These are phyloP conservation scores for Actinopyga echinites DNA, from an alignment of 53 echinoderm and acorn worm species.

Conservation along the genomic window DNA sequence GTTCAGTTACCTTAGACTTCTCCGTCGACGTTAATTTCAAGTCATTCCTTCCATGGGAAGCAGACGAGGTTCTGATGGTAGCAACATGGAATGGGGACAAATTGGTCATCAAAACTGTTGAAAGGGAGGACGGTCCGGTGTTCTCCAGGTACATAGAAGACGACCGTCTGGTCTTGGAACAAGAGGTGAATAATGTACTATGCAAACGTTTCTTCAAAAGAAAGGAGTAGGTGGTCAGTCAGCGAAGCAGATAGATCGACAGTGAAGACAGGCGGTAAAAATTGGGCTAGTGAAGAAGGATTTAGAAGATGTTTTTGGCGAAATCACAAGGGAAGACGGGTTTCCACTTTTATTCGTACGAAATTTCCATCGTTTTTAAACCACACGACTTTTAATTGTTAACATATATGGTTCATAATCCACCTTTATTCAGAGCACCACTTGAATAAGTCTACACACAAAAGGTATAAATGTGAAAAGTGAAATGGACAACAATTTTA, in stretches of 20 bases:
- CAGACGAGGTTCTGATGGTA: conserved; percentile 61
- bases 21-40: conserved; percentile 1
- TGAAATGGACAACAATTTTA: no score
- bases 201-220: conserved; percentile 73
- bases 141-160: conserved; percentile 73
- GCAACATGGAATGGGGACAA: conserved; percentile 50
- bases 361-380: no score
- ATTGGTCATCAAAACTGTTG: conserved; percentile 68
- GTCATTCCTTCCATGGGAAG: conserved; percentile 32
- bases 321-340: no score
- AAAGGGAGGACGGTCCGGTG: conserved; percentile 51
- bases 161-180: conserved; percentile 71
- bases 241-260: background rate
- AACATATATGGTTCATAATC: no score
- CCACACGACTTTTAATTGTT: no score
- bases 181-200: conserved; percentile 50
- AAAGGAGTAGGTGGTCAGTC: background rate
- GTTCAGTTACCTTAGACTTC: background rate
- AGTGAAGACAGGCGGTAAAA: no score
- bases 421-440: no score
- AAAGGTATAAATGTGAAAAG: no score
- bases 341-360: no score
- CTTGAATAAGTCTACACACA: no score
- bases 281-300: no score
- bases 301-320: no score